Evolutionary conservation across 2,888 invertebrate species (phyloP).

Genomic region (Drosophila leonis): DNA sequence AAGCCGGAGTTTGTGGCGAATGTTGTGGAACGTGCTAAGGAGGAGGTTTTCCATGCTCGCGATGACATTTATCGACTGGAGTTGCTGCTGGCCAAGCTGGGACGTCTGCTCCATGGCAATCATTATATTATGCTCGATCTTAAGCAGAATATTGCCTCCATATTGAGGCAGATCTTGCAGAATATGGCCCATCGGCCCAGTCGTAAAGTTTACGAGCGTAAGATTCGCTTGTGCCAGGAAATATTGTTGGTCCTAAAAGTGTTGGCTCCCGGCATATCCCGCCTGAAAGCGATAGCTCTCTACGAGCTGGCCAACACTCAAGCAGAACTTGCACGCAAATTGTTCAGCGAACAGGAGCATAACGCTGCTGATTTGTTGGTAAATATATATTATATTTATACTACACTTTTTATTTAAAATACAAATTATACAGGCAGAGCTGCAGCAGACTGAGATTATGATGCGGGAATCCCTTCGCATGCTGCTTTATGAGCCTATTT

Average conservation of each 20-base stretch:
- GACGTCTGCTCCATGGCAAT: conserved; percentile 88
- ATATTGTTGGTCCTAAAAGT: conserved; percentile 88
- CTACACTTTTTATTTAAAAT: neutral
- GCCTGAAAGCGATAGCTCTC: conserved; percentile 88
- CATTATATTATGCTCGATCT: conserved; percentile 90
- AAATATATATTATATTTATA: conserved; percentile 1
- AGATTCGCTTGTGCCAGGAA: conserved; percentile 89
- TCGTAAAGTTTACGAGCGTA: conserved; percentile 87
- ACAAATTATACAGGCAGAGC: conserved; percentile 85
- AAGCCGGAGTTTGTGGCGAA: conserved; percentile 85
- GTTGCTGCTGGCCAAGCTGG: conserved; percentile 87
- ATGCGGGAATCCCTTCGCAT: conserved; percentile 88
- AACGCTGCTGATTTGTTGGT: conserved; percentile 71
- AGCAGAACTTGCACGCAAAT: conserved; percentile 86
- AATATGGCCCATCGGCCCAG: conserved; percentile 86
- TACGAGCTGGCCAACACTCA: conserved; percentile 91
- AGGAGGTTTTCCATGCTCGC: conserved; percentile 85
- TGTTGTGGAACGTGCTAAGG: conserved; percentile 85
- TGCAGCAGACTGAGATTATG: conserved; percentile 87
- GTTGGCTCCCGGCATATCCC: conserved; percentile 87
- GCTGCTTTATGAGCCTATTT: conserved; percentile 90
- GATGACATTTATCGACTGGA: conserved; percentile 84
- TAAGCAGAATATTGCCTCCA: conserved; percentile 89
- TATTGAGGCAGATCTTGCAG: conserved; percentile 86
- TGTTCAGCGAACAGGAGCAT: conserved; percentile 77